phyloP scores from a whole-genome alignment of 2,888 invertebrate genomes.

The Chrysomela aeneicollis region DNA sequence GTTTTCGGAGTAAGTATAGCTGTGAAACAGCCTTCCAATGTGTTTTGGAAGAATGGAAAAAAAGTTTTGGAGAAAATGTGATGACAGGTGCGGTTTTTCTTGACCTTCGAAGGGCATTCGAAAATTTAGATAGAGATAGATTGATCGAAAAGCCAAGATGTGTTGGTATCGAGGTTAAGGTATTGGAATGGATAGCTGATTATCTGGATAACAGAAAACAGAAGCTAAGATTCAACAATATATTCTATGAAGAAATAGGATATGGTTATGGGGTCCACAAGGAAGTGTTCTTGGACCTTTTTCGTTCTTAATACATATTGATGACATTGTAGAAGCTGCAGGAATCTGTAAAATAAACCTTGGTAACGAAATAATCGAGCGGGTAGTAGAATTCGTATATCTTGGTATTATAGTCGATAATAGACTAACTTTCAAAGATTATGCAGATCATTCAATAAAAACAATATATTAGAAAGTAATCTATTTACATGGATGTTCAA shows the following conservation, averaged over 20 bases:
- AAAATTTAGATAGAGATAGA: not conserved
- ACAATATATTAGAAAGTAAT: too few relatives aligned
- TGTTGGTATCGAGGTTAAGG: not conserved
- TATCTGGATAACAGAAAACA: conserved; percentile 5
- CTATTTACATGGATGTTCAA: too few relatives aligned
- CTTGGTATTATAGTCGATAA: too few relatives aligned
- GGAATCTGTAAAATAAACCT: too few relatives aligned
- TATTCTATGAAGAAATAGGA: not conserved
- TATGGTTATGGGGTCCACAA: not conserved
- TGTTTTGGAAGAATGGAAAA: not conserved
- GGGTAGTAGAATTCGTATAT: too few relatives aligned
- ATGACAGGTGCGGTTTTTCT: not conserved
- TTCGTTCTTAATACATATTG: too few relatives aligned
- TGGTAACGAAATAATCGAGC: not conserved
- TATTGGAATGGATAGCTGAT: not conserved
- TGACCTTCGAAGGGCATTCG: not conserved
- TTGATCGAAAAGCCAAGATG: too few relatives aligned
- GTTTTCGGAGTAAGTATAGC: not conserved
- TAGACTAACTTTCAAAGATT: too few relatives aligned
- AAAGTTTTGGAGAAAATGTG: not conserved
- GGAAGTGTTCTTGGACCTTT: not conserved
- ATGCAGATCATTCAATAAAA: too few relatives aligned
- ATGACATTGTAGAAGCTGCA: too few relatives aligned
- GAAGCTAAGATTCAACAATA: not conserved
- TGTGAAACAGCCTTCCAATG: conserved; percentile 4